Conservation (phyloP, 2,113 vertebrate species). For the Megalops atlanticus region DNA sequence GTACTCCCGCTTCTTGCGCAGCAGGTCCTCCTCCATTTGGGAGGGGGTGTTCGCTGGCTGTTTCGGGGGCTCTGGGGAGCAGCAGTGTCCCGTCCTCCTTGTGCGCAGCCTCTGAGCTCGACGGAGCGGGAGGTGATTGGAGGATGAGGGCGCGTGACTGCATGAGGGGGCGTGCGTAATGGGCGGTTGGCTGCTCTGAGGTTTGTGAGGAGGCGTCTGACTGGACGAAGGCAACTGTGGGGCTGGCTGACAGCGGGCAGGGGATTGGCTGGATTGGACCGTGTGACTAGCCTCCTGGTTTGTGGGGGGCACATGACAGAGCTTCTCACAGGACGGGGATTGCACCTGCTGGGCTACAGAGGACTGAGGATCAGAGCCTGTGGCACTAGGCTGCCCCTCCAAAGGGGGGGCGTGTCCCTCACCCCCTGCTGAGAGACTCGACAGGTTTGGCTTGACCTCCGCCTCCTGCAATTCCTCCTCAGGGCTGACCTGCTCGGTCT, state of each 20-base stretch:
- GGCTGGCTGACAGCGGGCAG: neutral
- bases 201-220: conserved; percentile 8
- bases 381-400: conserved; percentile 31
- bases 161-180: neutral
- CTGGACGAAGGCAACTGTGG: conserved; percentile 20
- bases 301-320: conserved; percentile 3
- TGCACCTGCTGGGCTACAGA: conserved; percentile 44
- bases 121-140: neutral
- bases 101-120: conserved; percentile 34
- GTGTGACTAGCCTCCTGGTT: too few relatives aligned
- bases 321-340: neutral
- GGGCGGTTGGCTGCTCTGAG: neutral
- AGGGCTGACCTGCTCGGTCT: conserved; percentile 38
- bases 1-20: conserved; percentile 69
- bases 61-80: conserved; percentile 42
- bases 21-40: conserved; percentile 63
- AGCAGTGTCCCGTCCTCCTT: conserved; percentile 33
- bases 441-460: conserved; percentile 42
- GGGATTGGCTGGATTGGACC: conserved; percentile 17
- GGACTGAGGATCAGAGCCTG: conserved; percentile 38
- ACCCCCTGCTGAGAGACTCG: conserved; percentile 26
- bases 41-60: conserved; percentile 31
- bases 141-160: neutral
- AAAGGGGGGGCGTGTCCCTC: neutral
- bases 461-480: conserved; percentile 35